These are phyloP conservation scores for Drosophila truncata DNA, from an alignment of 1,140 invertebrate genomes.

Conservation along the genomic window DNA sequence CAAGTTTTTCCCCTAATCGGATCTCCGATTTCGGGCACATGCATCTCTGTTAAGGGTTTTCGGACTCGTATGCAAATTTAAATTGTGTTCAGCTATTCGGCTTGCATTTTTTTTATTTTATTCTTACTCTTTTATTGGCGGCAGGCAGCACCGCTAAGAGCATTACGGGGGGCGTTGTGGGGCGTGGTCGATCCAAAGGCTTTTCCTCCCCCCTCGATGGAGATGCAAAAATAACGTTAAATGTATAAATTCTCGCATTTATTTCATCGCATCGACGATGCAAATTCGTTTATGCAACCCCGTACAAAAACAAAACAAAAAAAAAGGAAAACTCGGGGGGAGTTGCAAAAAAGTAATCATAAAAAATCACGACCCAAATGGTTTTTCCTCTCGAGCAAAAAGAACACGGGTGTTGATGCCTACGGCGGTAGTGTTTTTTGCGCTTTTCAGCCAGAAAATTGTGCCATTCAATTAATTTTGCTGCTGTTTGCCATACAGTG, in stretches of 20 bases:
- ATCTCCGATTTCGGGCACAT: background rate
- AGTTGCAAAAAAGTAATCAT: constrained; percentile 53
- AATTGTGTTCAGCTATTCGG: constrained; percentile 26
- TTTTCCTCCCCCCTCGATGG: background rate
- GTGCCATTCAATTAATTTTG: constrained; percentile 76
- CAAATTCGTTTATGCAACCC: constrained; percentile 60
- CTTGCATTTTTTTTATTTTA: constrained; percentile 12
- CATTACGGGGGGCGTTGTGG: constrained; percentile 28
- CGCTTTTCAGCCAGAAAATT: constrained; percentile 57
- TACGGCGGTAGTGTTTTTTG: constrained; percentile 37
- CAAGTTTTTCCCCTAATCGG: background rate
- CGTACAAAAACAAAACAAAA: constrained; percentile 7
- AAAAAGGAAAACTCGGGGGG: background rate
- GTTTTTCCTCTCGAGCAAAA: constrained; percentile 23
- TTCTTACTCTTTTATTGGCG: constrained; percentile 20
- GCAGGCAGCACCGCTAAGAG: constrained; percentile 31
- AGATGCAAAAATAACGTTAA: constrained; percentile 51
- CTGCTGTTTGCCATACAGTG: constrained; percentile 51
- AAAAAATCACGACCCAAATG: constrained; percentile 58
- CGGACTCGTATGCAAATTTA: constrained; percentile 41
- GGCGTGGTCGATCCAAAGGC: constrained; percentile 21
- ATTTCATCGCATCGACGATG: constrained; percentile 52
- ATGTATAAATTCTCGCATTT: constrained; percentile 65
- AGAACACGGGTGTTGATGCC: constrained; percentile 43
- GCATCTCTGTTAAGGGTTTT: background rate